Evolutionary conservation across 37 sponge, comb jelly and placozoan species (phyloP).

Genomic region (Ianthella basta): DNA sequence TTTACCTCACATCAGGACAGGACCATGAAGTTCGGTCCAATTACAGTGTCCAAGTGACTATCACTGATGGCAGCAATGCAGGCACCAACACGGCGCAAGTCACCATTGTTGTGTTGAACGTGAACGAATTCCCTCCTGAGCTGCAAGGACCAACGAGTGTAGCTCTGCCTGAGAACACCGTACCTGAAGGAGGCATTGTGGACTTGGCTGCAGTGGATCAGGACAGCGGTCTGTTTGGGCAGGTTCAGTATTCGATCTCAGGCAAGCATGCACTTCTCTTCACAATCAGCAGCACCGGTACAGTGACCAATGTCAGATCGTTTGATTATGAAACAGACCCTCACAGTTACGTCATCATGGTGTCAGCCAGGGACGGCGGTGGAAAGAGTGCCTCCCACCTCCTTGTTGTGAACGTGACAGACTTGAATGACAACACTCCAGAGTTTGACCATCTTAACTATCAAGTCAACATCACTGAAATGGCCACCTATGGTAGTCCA

Average conservation of each 20-base stretch:
- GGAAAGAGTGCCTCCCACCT: conserved; percentile 43
- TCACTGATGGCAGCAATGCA: conserved; percentile 56
- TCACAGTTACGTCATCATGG: conserved; percentile 28
- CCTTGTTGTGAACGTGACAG: conserved; percentile 38
- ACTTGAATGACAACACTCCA: conserved; percentile 68
- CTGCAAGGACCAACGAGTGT: conserved; percentile 19
- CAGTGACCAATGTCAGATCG: conserved; percentile 30
- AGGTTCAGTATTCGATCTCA: conserved; percentile 12
- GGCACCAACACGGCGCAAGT: conserved; percentile 40
- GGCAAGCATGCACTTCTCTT: conserved; percentile 28
- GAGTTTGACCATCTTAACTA: conserved; percentile 29
- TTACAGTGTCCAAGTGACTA: conserved; percentile 20
- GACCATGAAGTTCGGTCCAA: conserved; percentile 39
- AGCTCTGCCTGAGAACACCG: conserved; percentile 36
- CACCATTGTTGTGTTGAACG: conserved; percentile 48
- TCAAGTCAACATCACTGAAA: conserved; percentile 44
- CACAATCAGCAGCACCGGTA: conserved; percentile 36
- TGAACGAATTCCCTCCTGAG: conserved; percentile 56
- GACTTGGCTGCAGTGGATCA: conserved; percentile 37
- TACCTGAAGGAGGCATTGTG: conserved; percentile 33
- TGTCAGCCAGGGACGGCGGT: conserved; percentile 60
- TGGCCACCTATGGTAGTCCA: neutral
- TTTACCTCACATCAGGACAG: conserved; percentile 29
- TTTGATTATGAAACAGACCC: conserved; percentile 67
- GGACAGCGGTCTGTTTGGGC: conserved; percentile 53